Conservation (phyloP, 2,888 invertebrate species). For the Drosophila merina region DNA sequence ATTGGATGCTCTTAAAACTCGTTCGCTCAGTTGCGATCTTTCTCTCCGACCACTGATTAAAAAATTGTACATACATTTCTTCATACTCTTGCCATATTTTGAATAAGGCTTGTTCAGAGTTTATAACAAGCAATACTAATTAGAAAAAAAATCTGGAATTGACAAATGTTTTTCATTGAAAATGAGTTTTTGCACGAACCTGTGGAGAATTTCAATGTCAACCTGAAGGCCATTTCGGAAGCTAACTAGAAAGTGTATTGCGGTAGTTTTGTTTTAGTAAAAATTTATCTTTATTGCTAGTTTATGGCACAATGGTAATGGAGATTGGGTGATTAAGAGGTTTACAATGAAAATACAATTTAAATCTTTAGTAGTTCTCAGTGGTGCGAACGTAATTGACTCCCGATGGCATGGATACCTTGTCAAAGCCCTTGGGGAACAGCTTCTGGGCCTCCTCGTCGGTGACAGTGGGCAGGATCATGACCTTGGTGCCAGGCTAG, state of each 20-base stretch:
- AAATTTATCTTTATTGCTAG: slow-evolving; percentile 8
- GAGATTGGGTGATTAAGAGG: not conserved
- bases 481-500: slow-evolving; percentile 90
- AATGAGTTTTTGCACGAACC: too few relatives aligned
- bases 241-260: too few relatives aligned
- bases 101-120: too few relatives aligned
- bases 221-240: too few relatives aligned
- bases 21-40: slow-evolving; percentile 4
- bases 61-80: too few relatives aligned
- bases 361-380: not conserved
- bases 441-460: slow-evolving; percentile 87
- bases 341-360: not conserved
- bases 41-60: not conserved
- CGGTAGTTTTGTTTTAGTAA: not conserved
- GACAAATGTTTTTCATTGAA: too few relatives aligned
- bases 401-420: slow-evolving; percentile 90
- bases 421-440: slow-evolving; percentile 89
- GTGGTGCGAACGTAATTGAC: slow-evolving; percentile 87
- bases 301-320: not conserved
- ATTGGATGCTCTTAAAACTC: not conserved
- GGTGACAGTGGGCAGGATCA: slow-evolving; percentile 90
- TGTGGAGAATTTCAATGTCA: too few relatives aligned
- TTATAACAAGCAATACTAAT: too few relatives aligned
- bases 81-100: too few relatives aligned
- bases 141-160: too few relatives aligned